Evolutionary conservation across 2,888 invertebrate genomes (phyloP).

Genomic region (Acanthacorydalis orientalis): DNA sequence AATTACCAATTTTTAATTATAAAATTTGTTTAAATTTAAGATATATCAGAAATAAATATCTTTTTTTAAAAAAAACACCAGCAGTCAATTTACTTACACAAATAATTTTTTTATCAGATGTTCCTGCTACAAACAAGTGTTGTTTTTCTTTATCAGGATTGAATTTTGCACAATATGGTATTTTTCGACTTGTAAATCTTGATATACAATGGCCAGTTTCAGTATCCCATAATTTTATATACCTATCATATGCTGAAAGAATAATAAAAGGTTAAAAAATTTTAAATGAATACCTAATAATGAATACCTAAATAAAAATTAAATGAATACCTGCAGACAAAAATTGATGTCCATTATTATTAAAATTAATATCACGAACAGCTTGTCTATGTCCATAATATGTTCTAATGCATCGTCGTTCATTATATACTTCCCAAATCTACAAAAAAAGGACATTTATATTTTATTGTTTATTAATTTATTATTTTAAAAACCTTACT

Average conservation of each 20-base stretch:
- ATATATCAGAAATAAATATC: too few relatives aligned
- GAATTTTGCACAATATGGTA: constrained; percentile 96
- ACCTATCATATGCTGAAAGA: constrained; percentile 73
- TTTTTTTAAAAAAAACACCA: constrained; percentile 5
- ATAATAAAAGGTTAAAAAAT: constrained; percentile 12
- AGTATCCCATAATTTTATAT: constrained; percentile 98
- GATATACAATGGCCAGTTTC: constrained; percentile 80
- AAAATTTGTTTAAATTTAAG: too few relatives aligned
- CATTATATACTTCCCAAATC: constrained; percentile 98
- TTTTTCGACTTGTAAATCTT: constrained; percentile 88
- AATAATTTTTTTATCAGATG: constrained; percentile 98
- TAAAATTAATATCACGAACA: constrained; percentile 90
- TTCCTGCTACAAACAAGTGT: constrained; percentile 94
- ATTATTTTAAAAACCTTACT: constrained; percentile 25
- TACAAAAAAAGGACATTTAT: constrained; percentile 19
- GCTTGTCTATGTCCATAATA: constrained; percentile 96
- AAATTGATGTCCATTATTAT: constrained; percentile 84
- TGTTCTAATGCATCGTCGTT: constrained; percentile 79
- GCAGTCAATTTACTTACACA: constrained; percentile 76
- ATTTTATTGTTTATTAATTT: not conserved
- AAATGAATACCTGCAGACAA: constrained; percentile 63
- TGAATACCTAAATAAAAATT: not conserved
- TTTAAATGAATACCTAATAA: constrained; percentile 9
- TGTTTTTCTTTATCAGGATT: constrained; percentile 96
- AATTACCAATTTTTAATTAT: not conserved